Evolutionary conservation across 2,113 vertebrate genomes (phyloP).

Genomic region (Vulpes ferrilata): DNA sequence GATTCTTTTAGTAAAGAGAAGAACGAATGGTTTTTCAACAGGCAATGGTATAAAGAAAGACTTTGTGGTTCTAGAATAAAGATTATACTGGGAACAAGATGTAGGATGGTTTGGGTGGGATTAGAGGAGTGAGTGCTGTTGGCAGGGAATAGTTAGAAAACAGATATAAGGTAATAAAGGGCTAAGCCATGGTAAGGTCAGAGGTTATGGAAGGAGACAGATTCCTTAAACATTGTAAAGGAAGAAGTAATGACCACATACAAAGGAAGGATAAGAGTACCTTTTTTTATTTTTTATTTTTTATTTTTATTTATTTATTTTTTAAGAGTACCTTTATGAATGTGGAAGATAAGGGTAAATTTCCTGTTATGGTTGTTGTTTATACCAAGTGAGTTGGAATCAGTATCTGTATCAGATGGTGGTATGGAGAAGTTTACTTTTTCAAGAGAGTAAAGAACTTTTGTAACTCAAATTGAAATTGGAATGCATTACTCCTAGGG

Average conservation of each 20-base stretch:
- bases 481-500: neutral
- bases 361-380: neutral
- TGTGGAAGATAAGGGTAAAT: no score
- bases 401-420: neutral
- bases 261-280: neutral
- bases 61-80: neutral
- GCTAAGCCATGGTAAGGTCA: neutral
- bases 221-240: neutral
- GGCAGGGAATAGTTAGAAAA: neutral
- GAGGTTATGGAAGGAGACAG: neutral
- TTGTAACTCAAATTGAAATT: neutral
- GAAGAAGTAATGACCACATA: neutral
- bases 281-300: no score
- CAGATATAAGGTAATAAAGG: neutral
- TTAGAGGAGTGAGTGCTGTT: neutral
- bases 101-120: neutral
- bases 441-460: conserved; percentile 14
- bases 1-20: neutral
- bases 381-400: neutral
- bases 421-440: neutral
- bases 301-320: no score
- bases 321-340: no score
- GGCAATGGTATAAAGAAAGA: neutral
- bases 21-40: neutral
- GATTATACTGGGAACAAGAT: neutral